phyloP scores from a whole-genome alignment of 2,888 invertebrate species.

The Chironomus tentans region DNA sequence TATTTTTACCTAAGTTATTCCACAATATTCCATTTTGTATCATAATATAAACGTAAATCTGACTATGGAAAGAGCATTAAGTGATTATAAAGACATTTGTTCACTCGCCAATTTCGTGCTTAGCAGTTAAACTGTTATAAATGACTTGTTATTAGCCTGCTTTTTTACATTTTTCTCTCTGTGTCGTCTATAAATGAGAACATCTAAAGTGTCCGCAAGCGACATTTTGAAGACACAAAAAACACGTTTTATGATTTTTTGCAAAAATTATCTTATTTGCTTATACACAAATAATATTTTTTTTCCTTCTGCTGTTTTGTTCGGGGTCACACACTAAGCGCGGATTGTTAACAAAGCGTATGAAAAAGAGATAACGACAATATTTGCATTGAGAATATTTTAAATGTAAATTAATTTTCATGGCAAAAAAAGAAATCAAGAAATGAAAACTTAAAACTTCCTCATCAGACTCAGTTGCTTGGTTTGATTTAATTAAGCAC shows the following conservation, averaged over 20 bases:
- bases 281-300: too few relatives aligned
- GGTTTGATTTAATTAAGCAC: background rate
- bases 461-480: background rate
- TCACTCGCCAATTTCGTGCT: constrained; percentile 24
- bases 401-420: background rate
- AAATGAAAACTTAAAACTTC: background rate
- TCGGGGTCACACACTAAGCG: background rate
- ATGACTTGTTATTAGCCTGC: constrained; percentile 17
- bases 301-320: background rate
- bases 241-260: background rate
- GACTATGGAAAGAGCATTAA: background rate
- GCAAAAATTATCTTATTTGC: too few relatives aligned
- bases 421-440: background rate
- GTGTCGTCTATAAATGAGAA: background rate
- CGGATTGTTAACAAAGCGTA: too few relatives aligned
- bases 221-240: background rate
- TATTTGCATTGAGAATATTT: background rate
- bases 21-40: background rate
- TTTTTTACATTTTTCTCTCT: background rate
- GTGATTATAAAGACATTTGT: constrained; percentile 27
- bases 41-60: background rate
- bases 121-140: constrained; percentile 11
- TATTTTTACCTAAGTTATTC: background rate
- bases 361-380: background rate
- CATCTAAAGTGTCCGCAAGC: background rate